phyloP scores from a whole-genome alignment of 2,888 invertebrate species.

The Neoscelio sp. region DNA sequence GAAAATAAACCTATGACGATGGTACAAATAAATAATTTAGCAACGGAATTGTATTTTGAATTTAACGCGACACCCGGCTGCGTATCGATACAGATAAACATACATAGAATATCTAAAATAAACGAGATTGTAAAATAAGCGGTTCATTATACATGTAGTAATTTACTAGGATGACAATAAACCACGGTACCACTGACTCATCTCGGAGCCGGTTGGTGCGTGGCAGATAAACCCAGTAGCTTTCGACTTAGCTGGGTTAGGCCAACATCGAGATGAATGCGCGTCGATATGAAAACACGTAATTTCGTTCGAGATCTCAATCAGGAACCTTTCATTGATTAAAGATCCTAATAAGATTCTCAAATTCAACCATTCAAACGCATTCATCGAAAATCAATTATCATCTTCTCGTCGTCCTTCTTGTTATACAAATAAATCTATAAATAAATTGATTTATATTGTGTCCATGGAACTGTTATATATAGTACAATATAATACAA shows the following conservation, averaged over 20 bases:
- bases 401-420: constrained; percentile 26
- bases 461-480: constrained; percentile 6
- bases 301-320: constrained; percentile 64
- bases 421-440: constrained; percentile 17
- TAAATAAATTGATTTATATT: constrained; percentile 7
- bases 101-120: background rate
- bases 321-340: constrained; percentile 29
- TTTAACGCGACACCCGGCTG: background rate
- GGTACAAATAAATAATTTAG: too few relatives aligned
- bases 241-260: constrained; percentile 43
- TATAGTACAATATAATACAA: too few relatives aligned
- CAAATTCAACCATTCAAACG: constrained; percentile 33
- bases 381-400: too few relatives aligned
- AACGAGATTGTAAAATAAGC: constrained; percentile 15
- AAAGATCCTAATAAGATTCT: constrained; percentile 43
- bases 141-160: constrained; percentile 15
- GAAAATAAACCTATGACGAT: too few relatives aligned
- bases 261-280: constrained; percentile 62
- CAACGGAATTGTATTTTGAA: background rate
- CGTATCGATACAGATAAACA: background rate
- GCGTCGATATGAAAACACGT: constrained; percentile 63
- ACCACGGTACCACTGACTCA: constrained; percentile 50
- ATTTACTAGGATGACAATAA: constrained; percentile 44
- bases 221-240: constrained; percentile 54
- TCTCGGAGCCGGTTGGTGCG: constrained; percentile 47